Evolutionary conservation across 2,797 vertebrate genomes (phyloP).

Genomic region (Heterohyrax brucei): DNA sequence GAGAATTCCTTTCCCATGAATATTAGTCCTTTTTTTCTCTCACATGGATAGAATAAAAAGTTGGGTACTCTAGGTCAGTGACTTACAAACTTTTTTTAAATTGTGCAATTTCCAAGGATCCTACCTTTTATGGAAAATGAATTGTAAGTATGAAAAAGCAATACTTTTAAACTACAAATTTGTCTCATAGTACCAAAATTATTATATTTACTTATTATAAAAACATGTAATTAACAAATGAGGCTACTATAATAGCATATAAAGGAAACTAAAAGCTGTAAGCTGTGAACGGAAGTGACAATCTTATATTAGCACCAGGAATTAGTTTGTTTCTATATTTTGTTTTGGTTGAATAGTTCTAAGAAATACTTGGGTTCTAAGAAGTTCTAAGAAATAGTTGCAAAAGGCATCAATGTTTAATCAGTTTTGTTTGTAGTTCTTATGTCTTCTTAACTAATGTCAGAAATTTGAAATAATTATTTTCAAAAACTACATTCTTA

Average conservation of each 20-base stretch:
- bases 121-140: background rate
- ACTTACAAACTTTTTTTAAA: background rate
- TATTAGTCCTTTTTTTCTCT: background rate
- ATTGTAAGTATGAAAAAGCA: background rate
- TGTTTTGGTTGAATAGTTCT: constrained; percentile 12
- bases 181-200: background rate
- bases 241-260: background rate
- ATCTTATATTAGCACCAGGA: background rate
- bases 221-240: constrained; percentile 2
- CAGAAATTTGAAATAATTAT: background rate
- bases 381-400: background rate
- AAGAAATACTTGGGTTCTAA: background rate
- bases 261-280: background rate
- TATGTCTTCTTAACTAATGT: background rate
- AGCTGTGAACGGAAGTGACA: background rate
- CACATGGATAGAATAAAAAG: background rate
- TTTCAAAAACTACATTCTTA: background rate
- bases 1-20: background rate
- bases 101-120: background rate
- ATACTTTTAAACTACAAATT: background rate
- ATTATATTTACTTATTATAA: background rate
- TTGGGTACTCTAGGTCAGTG: background rate
- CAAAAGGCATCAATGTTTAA: background rate
- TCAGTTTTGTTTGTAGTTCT: background rate
- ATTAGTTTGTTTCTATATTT: constrained; percentile 35